These are phyloP conservation scores for Tiliacea aurago DNA, from an alignment of 2,888 invertebrate genomes.

Conservation along the genomic window DNA sequence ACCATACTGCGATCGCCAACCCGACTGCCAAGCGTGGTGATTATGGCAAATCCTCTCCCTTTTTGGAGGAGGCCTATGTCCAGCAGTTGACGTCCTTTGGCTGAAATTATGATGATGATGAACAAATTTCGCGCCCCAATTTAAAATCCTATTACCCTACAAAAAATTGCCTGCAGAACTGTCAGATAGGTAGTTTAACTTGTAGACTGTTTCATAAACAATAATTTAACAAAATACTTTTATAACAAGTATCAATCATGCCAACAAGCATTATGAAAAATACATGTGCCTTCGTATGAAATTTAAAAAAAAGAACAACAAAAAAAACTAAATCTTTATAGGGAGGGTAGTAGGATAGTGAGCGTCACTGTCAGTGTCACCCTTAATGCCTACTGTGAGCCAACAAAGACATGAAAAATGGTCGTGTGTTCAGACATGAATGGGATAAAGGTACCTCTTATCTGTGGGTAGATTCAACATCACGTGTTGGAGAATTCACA, in stretches of 20 bases:
- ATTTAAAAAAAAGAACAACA: slow-evolving; percentile 73
- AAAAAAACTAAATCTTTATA: slow-evolving; percentile 73
- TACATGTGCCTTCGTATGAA: slow-evolving; percentile 57
- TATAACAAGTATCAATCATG: slow-evolving; percentile 65
- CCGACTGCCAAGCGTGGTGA: no score
- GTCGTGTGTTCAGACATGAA: slow-evolving; percentile 82
- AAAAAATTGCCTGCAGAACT: slow-evolving; percentile 29
- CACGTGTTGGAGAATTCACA: slow-evolving; percentile 74
- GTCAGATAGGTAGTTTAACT: slow-evolving; percentile 43
- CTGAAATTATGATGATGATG: no score
- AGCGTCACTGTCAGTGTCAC: slow-evolving; percentile 75
- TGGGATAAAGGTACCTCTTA: slow-evolving; percentile 86
- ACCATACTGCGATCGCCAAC: no score
- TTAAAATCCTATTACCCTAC: slow-evolving; percentile 12
- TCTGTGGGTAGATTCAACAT: slow-evolving; percentile 82
- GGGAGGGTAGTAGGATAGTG: slow-evolving; percentile 75
- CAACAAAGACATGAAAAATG: slow-evolving; percentile 89
- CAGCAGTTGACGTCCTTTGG: no score
- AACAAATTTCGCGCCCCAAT: not conserved
- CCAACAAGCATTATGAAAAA: slow-evolving; percentile 62
- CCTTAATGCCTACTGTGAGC: slow-evolving; percentile 82
- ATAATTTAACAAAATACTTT: slow-evolving; percentile 45
- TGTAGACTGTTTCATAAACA: slow-evolving; percentile 41
- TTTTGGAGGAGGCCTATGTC: no score
- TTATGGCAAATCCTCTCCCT: no score